A percentile compares a stretch with the other conserved stretches of the same genome.
Evolutionary conservation across 1,140 invertebrate genomes (phyloP).

Genomic region (Drosophila burlai): DNA sequence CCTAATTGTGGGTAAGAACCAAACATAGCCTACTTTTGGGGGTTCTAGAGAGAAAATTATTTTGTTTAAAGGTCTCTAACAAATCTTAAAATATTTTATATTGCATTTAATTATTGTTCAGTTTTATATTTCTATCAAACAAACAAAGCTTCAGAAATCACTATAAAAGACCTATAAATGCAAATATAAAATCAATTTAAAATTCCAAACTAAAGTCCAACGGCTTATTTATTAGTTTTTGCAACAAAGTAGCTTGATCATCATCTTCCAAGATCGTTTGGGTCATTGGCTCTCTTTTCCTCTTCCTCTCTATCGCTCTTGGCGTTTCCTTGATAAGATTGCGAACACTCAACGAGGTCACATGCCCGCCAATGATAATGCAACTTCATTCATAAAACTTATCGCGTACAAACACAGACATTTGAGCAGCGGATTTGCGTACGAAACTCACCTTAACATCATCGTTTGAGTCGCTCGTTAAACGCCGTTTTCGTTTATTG

Average conservation of each 20-base stretch:
- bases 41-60: too few species aligned
- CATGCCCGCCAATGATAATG: conserved; percentile 22
- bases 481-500: conserved; percentile 68
- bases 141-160: neutral
- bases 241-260: conserved; percentile 19
- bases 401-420: conserved; percentile 13
- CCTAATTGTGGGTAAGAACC: neutral
- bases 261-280: conserved; percentile 27
- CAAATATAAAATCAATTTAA: conserved; percentile 21
- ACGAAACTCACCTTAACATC: conserved; percentile 59
- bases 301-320: neutral
- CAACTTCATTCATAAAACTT: conserved; percentile 57
- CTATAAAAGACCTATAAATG: neutral
- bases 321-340: conserved; percentile 67
- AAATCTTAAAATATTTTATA: neutral
- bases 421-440: neutral
- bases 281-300: conserved; percentile 35
- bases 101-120: neutral
- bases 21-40: conserved; percentile 2
- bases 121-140: neutral
- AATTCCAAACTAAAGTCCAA: conserved; percentile 4
- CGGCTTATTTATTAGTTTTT: neutral
- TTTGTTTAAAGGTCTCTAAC: neutral
- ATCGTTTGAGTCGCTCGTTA: conserved; percentile 51
- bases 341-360: conserved; percentile 39